Conservation (phyloP, 2,797 vertebrate genomes). For the Forpus xanthops region DNA sequence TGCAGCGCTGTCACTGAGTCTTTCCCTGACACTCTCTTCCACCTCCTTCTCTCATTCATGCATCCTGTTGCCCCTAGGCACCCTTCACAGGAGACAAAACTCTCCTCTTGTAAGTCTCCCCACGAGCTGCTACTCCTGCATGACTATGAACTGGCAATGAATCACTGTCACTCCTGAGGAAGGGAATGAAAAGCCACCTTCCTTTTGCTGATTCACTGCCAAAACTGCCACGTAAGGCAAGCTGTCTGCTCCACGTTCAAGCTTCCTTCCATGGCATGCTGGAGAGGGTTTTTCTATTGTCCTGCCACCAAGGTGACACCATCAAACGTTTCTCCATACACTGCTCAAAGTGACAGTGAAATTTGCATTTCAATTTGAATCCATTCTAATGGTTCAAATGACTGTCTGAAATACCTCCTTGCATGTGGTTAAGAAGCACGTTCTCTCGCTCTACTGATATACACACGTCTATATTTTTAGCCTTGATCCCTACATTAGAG, state of each 20-base stretch:
- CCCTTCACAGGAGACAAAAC: neutral
- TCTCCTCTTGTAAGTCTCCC: neutral
- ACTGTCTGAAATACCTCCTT: neutral
- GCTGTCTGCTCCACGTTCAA: neutral
- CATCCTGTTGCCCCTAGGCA: neutral
- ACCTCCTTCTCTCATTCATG: rapidly evolving
- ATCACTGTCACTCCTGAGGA: neutral
- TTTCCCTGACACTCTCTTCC: neutral
- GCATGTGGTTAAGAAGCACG: neutral
- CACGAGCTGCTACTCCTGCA: neutral
- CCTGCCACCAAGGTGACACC: conserved; percentile 58
- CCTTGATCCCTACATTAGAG: conserved; percentile 43
- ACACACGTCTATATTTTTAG: conserved; percentile 2
- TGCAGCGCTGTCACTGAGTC: neutral
- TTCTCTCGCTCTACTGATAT: neutral
- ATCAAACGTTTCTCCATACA: neutral
- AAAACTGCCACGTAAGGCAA: neutral
- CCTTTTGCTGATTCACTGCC: neutral
- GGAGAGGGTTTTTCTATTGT: neutral
- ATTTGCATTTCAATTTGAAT: conserved; percentile 47
- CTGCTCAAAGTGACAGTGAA: neutral
- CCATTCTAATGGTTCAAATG: neutral
- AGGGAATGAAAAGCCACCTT: neutral
- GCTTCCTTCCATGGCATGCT: neutral
- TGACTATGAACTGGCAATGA: neutral